Evolutionary conservation across 2,888 invertebrate species (phyloP).

Genomic region (Cheilosia pagana): DNA sequence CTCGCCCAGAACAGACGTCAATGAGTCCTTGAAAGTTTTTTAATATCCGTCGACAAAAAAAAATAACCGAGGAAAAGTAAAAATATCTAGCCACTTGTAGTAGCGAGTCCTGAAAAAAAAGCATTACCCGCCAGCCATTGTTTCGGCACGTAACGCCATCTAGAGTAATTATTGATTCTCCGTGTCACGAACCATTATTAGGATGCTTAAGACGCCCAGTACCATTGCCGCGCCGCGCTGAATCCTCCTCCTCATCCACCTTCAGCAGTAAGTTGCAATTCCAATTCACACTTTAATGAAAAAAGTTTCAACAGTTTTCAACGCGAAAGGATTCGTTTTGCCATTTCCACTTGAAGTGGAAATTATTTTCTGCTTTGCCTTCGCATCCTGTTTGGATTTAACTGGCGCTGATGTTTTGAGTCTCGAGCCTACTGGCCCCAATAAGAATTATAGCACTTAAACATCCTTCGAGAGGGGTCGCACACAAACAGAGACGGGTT

Average conservation of each 20-base stretch:
- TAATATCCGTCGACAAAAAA: slow-evolving; percentile 61
- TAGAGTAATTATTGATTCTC: slow-evolving; percentile 71
- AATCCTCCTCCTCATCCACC: neutral
- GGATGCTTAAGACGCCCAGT: slow-evolving; percentile 50
- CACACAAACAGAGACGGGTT: slow-evolving; percentile 32
- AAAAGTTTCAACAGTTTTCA: slow-evolving; percentile 67
- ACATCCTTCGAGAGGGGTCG: slow-evolving; percentile 22
- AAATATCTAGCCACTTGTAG: slow-evolving; percentile 21
- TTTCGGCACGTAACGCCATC: slow-evolving; percentile 67
- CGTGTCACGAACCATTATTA: slow-evolving; percentile 71
- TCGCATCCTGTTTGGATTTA: slow-evolving; percentile 7
- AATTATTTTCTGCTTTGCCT: slow-evolving; percentile 25
- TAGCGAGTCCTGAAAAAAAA: neutral
- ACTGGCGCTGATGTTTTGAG: slow-evolving; percentile 18
- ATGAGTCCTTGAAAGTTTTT: slow-evolving; percentile 73
- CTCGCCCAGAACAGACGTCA: slow-evolving; percentile 47
- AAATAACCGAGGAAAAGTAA: slow-evolving; percentile 21
- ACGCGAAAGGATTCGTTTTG: slow-evolving; percentile 53
- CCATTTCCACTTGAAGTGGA: slow-evolving; percentile 21
- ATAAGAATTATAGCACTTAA: slow-evolving; percentile 29
- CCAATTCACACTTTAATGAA: slow-evolving; percentile 73
- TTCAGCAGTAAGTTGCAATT: slow-evolving; percentile 52
- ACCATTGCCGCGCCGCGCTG: neutral
- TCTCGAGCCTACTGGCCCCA: slow-evolving; percentile 45
- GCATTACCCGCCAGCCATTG: neutral